Conservation (phyloP, 2,113 vertebrate species). For the Myrmecobius fasciatus region DNA sequence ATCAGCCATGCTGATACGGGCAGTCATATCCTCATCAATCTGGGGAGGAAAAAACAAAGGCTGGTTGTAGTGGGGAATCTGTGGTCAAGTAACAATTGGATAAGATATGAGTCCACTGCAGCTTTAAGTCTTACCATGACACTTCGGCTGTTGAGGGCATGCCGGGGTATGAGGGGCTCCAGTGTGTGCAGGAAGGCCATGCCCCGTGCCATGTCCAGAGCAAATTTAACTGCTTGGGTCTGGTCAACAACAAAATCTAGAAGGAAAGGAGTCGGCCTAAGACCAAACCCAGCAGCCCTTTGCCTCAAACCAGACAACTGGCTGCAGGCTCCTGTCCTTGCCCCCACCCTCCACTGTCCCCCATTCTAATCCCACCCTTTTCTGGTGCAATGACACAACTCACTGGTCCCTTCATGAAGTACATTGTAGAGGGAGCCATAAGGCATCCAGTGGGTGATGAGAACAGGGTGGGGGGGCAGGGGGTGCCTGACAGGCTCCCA, state of each 20-base stretch:
- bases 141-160: conserved; percentile 96
- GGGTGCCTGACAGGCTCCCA: conserved; percentile 94
- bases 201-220: conserved; percentile 94
- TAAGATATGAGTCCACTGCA: background rate
- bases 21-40: conserved; percentile 99
- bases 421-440: conserved; percentile 97
- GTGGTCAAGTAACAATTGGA: too few relatives aligned
- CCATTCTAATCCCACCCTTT: too few relatives aligned
- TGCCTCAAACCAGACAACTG: background rate
- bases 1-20: conserved; percentile 97
- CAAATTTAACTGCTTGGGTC: conserved; percentile 98
- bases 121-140: conserved; percentile 91
- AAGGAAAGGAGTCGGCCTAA: background rate
- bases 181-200: conserved; percentile 98
- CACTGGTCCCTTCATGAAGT: conserved; percentile 96
- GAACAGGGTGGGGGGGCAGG: conserved; percentile 92
- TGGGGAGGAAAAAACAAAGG: conserved; percentile 66
- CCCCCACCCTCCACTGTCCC: background rate
- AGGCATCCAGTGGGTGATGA: conserved; percentile 97
- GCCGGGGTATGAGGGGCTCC: conserved; percentile 97
- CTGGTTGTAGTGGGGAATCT: rapidly evolving
- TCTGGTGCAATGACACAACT: conserved; percentile 69
- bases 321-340: background rate
- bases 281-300: too few relatives aligned
- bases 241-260: conserved; percentile 98